These are phyloP conservation scores for Noctua fimbriata DNA, from an alignment of 2,888 invertebrate species.

Conservation along the genomic window DNA sequence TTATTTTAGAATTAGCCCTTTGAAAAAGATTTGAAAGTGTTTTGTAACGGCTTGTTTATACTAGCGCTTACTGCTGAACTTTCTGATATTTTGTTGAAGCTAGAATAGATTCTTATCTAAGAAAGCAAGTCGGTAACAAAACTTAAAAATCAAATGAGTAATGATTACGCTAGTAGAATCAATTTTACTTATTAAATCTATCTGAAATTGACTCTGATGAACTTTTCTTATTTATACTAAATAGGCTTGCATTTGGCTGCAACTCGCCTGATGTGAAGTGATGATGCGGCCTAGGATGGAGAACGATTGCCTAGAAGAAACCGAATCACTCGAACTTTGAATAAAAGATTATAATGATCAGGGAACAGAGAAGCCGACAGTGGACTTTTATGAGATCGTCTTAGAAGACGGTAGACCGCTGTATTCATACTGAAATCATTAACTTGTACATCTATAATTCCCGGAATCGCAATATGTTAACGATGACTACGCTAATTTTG, in stretches of 20 bases:
- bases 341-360: too few relatives aligned
- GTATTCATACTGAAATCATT: not conserved
- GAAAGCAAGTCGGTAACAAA: not conserved
- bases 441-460: not conserved
- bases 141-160: not conserved
- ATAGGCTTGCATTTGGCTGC: too few relatives aligned
- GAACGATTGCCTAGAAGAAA: too few relatives aligned
- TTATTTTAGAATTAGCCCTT: constrained; percentile 71
- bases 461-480: not conserved
- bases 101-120: not conserved
- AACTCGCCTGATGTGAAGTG: too few relatives aligned
- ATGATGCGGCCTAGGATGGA: too few relatives aligned
- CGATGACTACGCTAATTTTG: constrained; percentile 11
- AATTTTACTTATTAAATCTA: not conserved
- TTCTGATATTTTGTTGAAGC: not conserved
- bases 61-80: not conserved
- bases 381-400: not conserved
- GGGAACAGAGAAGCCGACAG: too few relatives aligned
- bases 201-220: not conserved
- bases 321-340: too few relatives aligned
- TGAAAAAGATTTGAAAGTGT: constrained; percentile 61
- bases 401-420: not conserved
- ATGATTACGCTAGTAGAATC: not conserved
- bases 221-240: too few relatives aligned
- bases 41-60: constrained; percentile 54